Evolutionary conservation across 2,797 vertebrate species (phyloP).

Genomic region (Gambelia wislizenii): DNA sequence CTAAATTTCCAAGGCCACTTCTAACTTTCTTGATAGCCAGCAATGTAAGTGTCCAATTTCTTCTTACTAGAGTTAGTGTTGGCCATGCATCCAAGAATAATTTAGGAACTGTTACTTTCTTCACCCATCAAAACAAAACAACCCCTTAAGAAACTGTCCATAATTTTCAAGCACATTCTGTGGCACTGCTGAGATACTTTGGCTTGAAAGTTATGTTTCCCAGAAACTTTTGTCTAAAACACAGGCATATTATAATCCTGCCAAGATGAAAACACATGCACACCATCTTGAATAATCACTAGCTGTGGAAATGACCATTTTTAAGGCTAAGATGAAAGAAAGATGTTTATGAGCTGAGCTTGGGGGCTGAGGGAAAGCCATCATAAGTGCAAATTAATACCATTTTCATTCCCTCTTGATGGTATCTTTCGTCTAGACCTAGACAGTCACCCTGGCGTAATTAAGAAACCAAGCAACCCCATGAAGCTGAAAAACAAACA

Average conservation of each 20-base stretch:
- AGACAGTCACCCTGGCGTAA: background rate
- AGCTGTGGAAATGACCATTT: conserved; percentile 42
- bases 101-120: background rate
- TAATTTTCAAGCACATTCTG: no score
- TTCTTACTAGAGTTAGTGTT: background rate
- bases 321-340: conserved; percentile 34
- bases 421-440: conserved; percentile 2
- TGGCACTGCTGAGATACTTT: background rate
- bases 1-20: background rate
- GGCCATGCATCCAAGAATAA: background rate
- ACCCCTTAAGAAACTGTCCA: no score
- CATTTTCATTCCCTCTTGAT: background rate
- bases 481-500: background rate
- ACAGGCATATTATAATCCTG: background rate
- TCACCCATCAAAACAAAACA: background rate
- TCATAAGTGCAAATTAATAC: conserved; percentile 59
- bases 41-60: background rate
- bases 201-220: background rate
- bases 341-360: conserved; percentile 43
- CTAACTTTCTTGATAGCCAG: background rate
- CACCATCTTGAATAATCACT: conserved; percentile 5
- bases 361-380: background rate
- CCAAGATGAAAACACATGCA: background rate
- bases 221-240: background rate
- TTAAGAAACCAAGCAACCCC: background rate